Conservation (phyloP, 2,113 vertebrate species). For the Poeciliopsis prolifica region DNA sequence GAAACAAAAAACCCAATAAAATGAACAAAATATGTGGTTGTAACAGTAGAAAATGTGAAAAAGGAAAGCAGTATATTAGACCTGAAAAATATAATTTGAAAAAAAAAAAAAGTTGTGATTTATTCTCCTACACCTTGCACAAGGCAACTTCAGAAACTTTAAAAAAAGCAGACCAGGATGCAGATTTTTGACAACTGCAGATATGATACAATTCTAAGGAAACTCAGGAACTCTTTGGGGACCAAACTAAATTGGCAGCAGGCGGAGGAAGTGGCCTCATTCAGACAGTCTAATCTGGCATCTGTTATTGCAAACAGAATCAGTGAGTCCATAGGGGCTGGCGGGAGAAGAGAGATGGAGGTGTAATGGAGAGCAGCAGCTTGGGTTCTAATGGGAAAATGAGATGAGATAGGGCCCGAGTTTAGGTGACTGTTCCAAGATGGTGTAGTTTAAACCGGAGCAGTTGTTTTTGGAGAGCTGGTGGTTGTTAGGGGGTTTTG, state of each 20-base stretch:
- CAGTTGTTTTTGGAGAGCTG: constrained; percentile 22
- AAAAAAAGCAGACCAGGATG: constrained; percentile 33
- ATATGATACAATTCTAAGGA: constrained; percentile 51
- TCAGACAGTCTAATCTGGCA: constrained; percentile 74
- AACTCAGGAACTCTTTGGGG: constrained; percentile 57
- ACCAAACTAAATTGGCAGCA: constrained; percentile 63
- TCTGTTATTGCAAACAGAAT: constrained; percentile 76
- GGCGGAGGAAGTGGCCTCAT: constrained; percentile 65
- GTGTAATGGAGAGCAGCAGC: constrained; percentile 75
- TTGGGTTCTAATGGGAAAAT: constrained; percentile 79
- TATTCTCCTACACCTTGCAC: neutral
- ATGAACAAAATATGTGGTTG: neutral
- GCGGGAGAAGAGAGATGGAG: constrained; percentile 49
- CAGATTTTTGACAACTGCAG: constrained; percentile 47
- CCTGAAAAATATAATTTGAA: constrained; percentile 15
- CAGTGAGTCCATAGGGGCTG: constrained; percentile 59
- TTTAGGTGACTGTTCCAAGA: constrained; percentile 58
- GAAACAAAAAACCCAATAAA: neutral
- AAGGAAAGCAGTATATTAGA: neutral
- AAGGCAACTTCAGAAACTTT: constrained; percentile 29
- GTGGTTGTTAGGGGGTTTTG: constrained; percentile 14
- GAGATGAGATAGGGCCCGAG: constrained; percentile 66
- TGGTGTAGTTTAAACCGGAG: constrained; percentile 56
- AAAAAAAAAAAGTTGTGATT: neutral
- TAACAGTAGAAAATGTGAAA: neutral